Percentiles rank a stretch among this genome's conserved stretches.
These are phyloP conservation scores for Platyscapa corneri DNA, from an alignment of 1,140 invertebrate genomes.

Conservation along the genomic window DNA sequence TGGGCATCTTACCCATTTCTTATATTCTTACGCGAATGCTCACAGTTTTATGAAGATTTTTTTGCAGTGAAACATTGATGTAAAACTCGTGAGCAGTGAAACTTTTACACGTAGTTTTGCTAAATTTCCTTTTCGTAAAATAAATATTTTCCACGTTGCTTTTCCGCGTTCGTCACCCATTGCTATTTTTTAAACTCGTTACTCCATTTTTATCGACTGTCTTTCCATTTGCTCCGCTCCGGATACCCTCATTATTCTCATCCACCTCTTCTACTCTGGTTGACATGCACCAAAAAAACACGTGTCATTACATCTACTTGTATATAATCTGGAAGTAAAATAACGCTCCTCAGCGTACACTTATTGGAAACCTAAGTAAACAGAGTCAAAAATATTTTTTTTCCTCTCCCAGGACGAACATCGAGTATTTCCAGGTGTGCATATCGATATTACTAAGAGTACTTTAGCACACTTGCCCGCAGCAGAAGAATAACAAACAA, in stretches of 20 bases:
- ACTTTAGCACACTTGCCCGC: not conserved
- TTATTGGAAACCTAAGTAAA: not conserved
- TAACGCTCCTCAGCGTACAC: not conserved
- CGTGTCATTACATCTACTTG: not conserved
- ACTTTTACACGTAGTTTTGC: constrained; percentile 1
- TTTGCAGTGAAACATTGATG: not conserved
- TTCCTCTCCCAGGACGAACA: no score
- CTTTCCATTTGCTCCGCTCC: not conserved
- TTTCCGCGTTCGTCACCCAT: not conserved
- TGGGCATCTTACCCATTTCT: not conserved
- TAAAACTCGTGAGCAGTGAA: not conserved
- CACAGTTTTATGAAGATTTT: not conserved
- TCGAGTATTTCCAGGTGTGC: not conserved
- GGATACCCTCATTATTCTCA: not conserved
- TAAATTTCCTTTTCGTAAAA: not conserved
- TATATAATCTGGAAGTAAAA: constrained; percentile 2
- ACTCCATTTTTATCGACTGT: not conserved
- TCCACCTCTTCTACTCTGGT: no score
- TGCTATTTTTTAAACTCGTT: no score
- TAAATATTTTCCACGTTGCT: constrained; percentile 14
- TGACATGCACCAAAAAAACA: not conserved
- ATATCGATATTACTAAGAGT: not conserved
- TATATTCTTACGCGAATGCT: not conserved
- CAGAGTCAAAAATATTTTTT: not conserved
- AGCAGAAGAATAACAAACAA: not conserved